Conservation (phyloP, 64 coral and sea anemone species). For the Anthopleura sola region DNA sequence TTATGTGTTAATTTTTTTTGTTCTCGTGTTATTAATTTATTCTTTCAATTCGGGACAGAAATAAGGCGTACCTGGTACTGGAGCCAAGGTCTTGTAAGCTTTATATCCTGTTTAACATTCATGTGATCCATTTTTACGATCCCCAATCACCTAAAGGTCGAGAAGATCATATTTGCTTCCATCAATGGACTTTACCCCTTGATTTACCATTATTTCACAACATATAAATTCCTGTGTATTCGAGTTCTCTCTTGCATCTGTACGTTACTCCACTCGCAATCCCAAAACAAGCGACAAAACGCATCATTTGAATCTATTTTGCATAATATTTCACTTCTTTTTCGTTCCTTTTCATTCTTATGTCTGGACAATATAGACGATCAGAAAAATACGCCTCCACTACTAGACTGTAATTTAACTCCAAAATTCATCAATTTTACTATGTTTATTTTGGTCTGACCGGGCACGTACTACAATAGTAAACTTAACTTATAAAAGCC, state of each 20-base stretch:
- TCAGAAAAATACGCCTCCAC: no score
- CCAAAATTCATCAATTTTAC: not conserved
- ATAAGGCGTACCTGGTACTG: no score
- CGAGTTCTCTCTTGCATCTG: not conserved
- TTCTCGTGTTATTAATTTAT: no score
- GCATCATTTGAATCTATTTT: not conserved
- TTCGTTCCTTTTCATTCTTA: not conserved
- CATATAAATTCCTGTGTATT: not conserved
- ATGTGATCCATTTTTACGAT: not conserved
- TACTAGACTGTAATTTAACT: no score
- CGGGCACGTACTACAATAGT: not conserved
- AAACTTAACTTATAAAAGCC: no score
- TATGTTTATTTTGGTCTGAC: not conserved
- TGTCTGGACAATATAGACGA: not conserved
- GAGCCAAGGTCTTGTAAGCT: no score
- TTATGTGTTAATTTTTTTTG: no score
- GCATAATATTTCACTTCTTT: not conserved
- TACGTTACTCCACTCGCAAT: not conserved
- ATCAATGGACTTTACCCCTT: not conserved
- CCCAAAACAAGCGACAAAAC: not conserved
- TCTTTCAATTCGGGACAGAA: no score
- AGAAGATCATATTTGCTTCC: not conserved
- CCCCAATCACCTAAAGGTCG: not conserved
- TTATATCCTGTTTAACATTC: no score
- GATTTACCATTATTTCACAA: not conserved